Evolutionary conservation across 2,113 vertebrate species (phyloP).

Genomic region (Pelmatolapia mariae): DNA sequence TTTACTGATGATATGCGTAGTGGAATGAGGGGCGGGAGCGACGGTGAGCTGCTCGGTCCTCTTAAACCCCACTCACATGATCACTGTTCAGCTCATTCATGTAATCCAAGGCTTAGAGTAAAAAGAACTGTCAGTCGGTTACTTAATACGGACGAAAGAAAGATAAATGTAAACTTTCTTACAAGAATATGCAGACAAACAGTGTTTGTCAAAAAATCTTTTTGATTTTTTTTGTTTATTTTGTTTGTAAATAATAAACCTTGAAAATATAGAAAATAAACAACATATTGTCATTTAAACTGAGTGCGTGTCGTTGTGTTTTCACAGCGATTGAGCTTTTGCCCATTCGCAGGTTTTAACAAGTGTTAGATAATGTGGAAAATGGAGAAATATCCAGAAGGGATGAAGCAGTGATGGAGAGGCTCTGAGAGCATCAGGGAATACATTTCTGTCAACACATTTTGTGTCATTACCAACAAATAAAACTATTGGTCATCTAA

Average conservation of each 20-base stretch:
- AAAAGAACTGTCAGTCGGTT: conserved; percentile 62
- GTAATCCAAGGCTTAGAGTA: conserved; percentile 65
- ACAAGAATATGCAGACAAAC: conserved; percentile 83
- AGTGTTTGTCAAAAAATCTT: conserved; percentile 77
- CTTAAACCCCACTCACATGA: conserved; percentile 39
- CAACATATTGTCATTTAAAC: conserved; percentile 76
- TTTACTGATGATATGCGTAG: conserved; percentile 61
- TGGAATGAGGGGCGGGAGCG: conserved; percentile 15
- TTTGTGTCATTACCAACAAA: conserved; percentile 33
- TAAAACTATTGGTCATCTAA: conserved; percentile 31
- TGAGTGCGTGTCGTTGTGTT: conserved; percentile 44
- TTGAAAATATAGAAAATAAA: conserved; percentile 82
- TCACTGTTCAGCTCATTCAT: conserved; percentile 70
- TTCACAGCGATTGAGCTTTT: neutral
- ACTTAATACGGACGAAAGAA: conserved; percentile 70
- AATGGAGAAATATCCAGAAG: neutral
- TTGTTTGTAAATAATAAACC: conserved; percentile 83
- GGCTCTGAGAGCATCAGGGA: neutral
- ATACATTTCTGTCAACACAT: neutral
- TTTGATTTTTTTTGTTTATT: conserved; percentile 66
- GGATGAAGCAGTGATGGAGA: neutral
- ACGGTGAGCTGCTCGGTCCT: conserved; percentile 34
- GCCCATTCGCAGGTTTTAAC: neutral
- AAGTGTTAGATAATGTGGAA: neutral
- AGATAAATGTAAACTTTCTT: conserved; percentile 79